A percentile compares a stretch with the other conserved stretches of the same genome.
These are phyloP conservation scores for Chaunax sp. DNA, from an alignment of 2,797 vertebrate species.

Conservation along the genomic window DNA sequence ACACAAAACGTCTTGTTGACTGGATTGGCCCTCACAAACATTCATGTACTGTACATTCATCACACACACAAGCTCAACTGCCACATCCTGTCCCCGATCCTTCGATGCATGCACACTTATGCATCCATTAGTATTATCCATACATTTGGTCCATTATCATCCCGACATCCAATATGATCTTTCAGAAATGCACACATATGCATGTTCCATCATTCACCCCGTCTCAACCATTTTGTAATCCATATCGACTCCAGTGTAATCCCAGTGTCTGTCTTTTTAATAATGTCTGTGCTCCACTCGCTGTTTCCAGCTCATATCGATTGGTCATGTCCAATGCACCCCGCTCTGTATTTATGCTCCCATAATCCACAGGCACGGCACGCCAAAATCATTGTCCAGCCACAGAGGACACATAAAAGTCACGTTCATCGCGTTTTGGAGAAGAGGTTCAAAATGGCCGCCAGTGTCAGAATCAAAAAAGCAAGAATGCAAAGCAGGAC, in stretches of 20 bases:
- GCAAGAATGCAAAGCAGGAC: constrained; percentile 28
- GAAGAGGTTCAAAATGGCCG: constrained; percentile 54
- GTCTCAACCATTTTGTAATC: constrained; percentile 70
- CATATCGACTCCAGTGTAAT: constrained; percentile 74
- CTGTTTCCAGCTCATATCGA: constrained; percentile 64
- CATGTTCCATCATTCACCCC: constrained; percentile 31
- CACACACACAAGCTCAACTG: constrained; percentile 32
- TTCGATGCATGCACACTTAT: constrained; percentile 55
- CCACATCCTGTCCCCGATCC: constrained; percentile 45
- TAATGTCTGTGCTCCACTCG: constrained; percentile 58
- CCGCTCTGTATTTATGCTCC: constrained; percentile 72
- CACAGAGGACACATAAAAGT: constrained; percentile 72
- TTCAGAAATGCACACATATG: constrained; percentile 34
- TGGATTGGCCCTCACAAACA: constrained; percentile 48
- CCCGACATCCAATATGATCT: constrained; percentile 47
- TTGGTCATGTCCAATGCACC: constrained; percentile 68
- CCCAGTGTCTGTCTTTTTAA: constrained; percentile 68
- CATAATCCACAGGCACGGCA: constrained; percentile 68
- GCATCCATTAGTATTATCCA: constrained; percentile 49
- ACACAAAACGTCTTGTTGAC: constrained; percentile 37
- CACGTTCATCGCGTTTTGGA: constrained; percentile 69
- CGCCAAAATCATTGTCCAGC: constrained; percentile 66
- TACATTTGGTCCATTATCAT: constrained; percentile 49
- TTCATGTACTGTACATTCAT: constrained; percentile 50
- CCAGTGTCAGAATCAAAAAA: constrained; percentile 35